Base-by-base conservation (phyloP, 2,797 vertebrate genomes). In the Sparidentex hasta region DNA sequence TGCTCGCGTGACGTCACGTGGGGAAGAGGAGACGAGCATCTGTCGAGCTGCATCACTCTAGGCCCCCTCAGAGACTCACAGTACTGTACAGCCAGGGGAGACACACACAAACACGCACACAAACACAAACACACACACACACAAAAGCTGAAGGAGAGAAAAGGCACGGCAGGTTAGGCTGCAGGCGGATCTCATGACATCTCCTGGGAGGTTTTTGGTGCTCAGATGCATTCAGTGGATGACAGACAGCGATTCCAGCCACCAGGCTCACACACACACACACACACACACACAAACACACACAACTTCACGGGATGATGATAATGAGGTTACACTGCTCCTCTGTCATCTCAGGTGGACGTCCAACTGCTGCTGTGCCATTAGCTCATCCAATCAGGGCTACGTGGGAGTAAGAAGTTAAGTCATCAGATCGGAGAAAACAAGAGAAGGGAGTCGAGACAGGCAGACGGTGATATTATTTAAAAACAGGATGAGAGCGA, bases 381-480 rank as follows among this genome's bases (percentile, higher is more conserved):
- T 85, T 87, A 85, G 59, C 52, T 65, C 55, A 55, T 84, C 71
- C 76, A 93, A 83, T 88, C 85, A 82, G 76, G 63, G 61, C 72
- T 54, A 68, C 65, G 84, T 84, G 78, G 70, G 76, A 74, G 87
- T 78, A 29, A 33, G 68, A 71, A 43, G 12, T 63, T 62, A 85
- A 88, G 80, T 76, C 78, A 71, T 83, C 81, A 81, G 65, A 87
- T 82, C 71, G 73, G 69, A 77, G 64, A 65, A 70, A 81, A 33
- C 33, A 7, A 38, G 52, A 70, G 65, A 27, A 84, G 68, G 38
- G 51, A 82, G 70, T 83, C 66, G 74, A 83, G 71, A 64, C 58
- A 81, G 65, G 86, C 88, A 84, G 83, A 90, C 75, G 75, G 80
- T 71, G 75, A 87, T 87, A 88, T 84, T 82, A 72, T 66, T 73